Base-by-base conservation (phyloP, 2,113 vertebrate species). In the Gymnocephalus cernua region DNA sequence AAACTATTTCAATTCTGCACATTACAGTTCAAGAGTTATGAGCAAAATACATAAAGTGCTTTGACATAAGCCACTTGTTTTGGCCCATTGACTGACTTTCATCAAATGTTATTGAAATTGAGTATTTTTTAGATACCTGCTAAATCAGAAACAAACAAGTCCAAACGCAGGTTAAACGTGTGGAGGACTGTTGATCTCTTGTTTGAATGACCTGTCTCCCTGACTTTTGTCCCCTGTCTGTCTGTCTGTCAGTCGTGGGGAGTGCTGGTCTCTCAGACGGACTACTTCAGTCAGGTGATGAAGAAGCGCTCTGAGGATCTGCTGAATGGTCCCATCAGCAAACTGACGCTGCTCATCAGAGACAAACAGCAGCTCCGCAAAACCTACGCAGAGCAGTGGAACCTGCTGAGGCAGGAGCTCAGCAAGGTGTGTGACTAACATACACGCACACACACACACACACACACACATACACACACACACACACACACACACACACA, bases 351-450 rank as follows among this genome's bases (percentile, higher is more conserved):
- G 82, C 96, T 99, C 62, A 97, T 99, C 86, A 96, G 95, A 0
- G 97, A 97, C 94, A 99, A 99, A 89, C 98, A 99, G 93, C 98
- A 97, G 88, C 95, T 99, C 61, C 96, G 96, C 38, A 97, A 95
- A 87, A 93, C 88, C 45, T 99, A 96, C 77, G 73, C 93, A 0
- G 98, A 99, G 74, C 97, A 96, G 87, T 98, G 97, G 97, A 97
- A 94, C 64, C 95, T 95, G 66, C 94, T 99, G 70, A 96, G 92
- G 86, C 97, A 97, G 90, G 98, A 98, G 4, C 96, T 98, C 4
- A 82, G 65, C 80, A 97, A 25, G 93, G 68, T 87, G 58, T 67
- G 70, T 6, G 23, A 63, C 8, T 15, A 21, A 47, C 18, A 62
- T 54, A 4, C 1, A 32, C 70, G 45, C 72, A 63, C 21, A 79